Evolutionary conservation across 2,888 invertebrate species (phyloP).

Genomic region (Drosophila gaucha): DNA sequence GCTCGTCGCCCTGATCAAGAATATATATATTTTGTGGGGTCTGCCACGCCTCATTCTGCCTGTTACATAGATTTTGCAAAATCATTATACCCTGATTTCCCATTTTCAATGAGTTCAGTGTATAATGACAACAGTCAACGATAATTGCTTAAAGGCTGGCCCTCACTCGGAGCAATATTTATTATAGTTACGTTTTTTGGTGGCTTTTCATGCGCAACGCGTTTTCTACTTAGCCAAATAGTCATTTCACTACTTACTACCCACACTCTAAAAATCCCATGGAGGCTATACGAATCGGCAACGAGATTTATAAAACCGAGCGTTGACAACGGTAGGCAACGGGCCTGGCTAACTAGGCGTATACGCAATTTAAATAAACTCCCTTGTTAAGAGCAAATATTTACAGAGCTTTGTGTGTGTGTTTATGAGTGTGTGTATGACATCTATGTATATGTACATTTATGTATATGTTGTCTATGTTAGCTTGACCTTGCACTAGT

Average conservation of each 20-base stretch:
- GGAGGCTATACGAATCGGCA: not conserved
- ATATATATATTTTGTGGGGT: too few relatives aligned
- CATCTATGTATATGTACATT: too few relatives aligned
- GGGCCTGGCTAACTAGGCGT: constrained; percentile 34
- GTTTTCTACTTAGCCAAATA: constrained; percentile 36
- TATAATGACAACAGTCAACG: constrained; percentile 14
- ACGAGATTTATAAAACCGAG: constrained; percentile 2
- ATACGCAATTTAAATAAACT: constrained; percentile 40
- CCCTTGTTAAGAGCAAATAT: constrained; percentile 25
- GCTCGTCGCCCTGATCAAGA: too few relatives aligned
- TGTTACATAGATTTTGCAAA: too few relatives aligned
- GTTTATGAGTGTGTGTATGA: too few relatives aligned
- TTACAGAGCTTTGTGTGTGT: constrained; percentile 7
- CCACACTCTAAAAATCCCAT: not conserved
- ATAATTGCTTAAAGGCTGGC: constrained; percentile 18
- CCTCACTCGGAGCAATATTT: constrained; percentile 10
- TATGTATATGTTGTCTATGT: too few relatives aligned
- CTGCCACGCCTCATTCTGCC: too few relatives aligned
- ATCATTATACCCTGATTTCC: too few relatives aligned
- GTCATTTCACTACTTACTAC: constrained; percentile 8
- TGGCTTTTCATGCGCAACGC: constrained; percentile 23
- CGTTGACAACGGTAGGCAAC: constrained; percentile 3
- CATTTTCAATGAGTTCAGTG: too few relatives aligned
- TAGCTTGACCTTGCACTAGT: too few relatives aligned
- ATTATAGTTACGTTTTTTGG: constrained; percentile 20